phyloP scores from a whole-genome alignment of 2,888 invertebrate genomes.

The Drosophila peninsularis region DNA sequence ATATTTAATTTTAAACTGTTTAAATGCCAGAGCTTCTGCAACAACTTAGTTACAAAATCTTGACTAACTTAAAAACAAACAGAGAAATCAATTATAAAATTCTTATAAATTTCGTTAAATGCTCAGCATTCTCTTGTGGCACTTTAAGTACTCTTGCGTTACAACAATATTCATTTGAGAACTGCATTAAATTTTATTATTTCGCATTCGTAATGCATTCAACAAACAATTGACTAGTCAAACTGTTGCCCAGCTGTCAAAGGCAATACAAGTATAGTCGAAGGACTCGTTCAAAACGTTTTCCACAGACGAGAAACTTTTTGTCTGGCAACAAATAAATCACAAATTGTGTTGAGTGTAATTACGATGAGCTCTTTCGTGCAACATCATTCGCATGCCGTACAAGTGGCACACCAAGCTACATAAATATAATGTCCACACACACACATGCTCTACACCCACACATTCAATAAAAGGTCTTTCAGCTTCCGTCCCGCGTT shows the following conservation, averaged over 20 bases:
- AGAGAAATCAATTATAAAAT: neutral
- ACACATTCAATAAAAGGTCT: constrained; percentile 10
- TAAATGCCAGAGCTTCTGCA: too few species aligned
- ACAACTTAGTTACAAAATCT: too few species aligned
- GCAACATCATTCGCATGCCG: constrained; percentile 14
- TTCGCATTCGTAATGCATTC: neutral
- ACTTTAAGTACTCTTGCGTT: neutral
- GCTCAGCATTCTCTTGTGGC: neutral
- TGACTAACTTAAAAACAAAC: neutral
- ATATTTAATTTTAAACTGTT: too few species aligned
- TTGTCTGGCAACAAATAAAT: constrained; percentile 21
- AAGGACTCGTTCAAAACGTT: constrained; percentile 4
- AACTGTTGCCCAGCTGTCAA: constrained; percentile 15
- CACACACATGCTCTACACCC: neutral
- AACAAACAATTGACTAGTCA: neutral
- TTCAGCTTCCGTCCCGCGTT: constrained; percentile 28
- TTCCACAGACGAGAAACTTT: neutral
- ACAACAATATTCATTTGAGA: neutral
- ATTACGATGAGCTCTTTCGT: constrained; percentile 36
- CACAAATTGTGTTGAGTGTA: constrained; percentile 55
- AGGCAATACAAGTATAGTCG: constrained; percentile 6
- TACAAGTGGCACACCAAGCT: constrained; percentile 34
- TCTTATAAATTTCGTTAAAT: neutral
- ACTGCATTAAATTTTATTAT: neutral
- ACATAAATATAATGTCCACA: constrained; percentile 21